phyloP scores from a whole-genome alignment of 2,888 invertebrate genomes.

The Meandrusa payeni region DNA sequence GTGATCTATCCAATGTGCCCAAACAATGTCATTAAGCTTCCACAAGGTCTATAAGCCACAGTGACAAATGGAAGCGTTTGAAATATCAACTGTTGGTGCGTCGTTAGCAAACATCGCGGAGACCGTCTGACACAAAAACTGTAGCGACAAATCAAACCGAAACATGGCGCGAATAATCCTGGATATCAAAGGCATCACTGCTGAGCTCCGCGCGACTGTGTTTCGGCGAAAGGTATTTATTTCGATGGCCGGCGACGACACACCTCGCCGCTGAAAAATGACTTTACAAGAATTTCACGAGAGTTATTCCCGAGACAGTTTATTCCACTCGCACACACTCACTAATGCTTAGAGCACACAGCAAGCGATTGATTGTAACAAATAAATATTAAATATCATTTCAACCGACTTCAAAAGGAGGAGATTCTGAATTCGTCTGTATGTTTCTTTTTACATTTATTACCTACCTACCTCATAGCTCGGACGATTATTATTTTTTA shows the following conservation, averaged over 20 bases:
- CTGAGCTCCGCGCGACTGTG: neutral
- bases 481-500: no score
- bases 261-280: constrained; percentile 19
- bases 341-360: neutral
- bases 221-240: constrained; percentile 21
- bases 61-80: constrained; percentile 8
- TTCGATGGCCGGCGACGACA: constrained; percentile 1
- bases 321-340: constrained; percentile 2
- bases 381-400: no score
- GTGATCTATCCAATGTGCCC: constrained; percentile 1
- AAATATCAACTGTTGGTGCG: constrained; percentile 1
- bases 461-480: no score
- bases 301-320: constrained; percentile 10
- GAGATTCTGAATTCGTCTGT: no score
- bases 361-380: constrained; percentile 4
- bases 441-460: no score
- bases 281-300: constrained; percentile 19
- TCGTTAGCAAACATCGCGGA: neutral
- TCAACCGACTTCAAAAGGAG: no score
- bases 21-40: constrained; percentile 12
- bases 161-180: constrained; percentile 14
- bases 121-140: constrained; percentile 7
- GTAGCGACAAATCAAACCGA: constrained; percentile 9
- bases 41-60: neutral
- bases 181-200: constrained; percentile 7